Evolutionary conservation across 2,888 invertebrate genomes (phyloP).

Genomic region (Temnothorax ravouxi): DNA sequence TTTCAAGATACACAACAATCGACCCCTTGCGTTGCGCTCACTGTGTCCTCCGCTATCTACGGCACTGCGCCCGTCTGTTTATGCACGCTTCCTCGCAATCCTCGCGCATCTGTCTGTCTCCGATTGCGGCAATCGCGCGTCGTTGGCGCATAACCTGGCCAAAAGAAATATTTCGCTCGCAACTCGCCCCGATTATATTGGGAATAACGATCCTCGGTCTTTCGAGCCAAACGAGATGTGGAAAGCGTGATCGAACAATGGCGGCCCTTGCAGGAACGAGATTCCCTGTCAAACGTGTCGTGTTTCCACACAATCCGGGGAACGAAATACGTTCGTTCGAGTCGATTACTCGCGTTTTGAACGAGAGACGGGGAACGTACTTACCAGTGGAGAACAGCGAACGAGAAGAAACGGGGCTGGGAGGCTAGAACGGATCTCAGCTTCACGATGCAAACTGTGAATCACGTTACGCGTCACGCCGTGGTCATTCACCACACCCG

Average conservation of each 20-base stretch:
- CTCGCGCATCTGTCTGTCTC: not conserved
- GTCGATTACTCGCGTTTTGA: not conserved
- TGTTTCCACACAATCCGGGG: not conserved
- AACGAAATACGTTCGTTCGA: not conserved
- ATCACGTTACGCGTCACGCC: constrained; percentile 76
- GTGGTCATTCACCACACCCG: constrained; percentile 80
- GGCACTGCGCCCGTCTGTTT: constrained; percentile 24
- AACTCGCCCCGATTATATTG: not conserved
- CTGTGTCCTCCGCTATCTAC: not conserved
- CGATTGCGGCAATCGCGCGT: not conserved
- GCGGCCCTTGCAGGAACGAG: constrained; percentile 52
- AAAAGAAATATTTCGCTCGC: not conserved
- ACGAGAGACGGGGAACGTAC: constrained; percentile 28
- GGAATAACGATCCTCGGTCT: not conserved
- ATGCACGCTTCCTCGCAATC: not conserved
- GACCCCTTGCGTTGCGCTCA: not conserved
- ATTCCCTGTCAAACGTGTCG: constrained; percentile 58
- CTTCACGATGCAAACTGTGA: constrained; percentile 68
- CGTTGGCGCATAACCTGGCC: constrained; percentile 21
- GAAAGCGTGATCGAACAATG: constrained; percentile 58
- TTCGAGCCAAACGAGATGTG: not conserved
- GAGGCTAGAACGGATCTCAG: constrained; percentile 38
- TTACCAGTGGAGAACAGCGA: constrained; percentile 54
- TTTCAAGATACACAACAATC: not conserved
- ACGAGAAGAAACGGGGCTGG: not conserved